Base-by-base conservation (phyloP, 1,140 invertebrate genomes). In the Drosophila persimilis region DNA sequence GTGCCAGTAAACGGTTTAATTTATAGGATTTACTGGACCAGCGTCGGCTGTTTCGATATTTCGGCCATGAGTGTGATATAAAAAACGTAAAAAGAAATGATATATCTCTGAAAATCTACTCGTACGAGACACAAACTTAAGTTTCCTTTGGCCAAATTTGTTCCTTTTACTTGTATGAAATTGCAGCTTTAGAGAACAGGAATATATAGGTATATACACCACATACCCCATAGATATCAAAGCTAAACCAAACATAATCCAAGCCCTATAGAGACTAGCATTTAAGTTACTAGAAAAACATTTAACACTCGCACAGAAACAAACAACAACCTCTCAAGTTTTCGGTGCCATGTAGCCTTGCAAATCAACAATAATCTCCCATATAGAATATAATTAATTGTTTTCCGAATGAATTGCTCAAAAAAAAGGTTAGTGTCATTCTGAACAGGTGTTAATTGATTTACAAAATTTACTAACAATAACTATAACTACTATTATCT, bases 101-200 rank as follows among this genome's bases (percentile, higher is more conserved):
- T 53, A 58, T 76, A 70, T 43, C 43, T 62, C 45, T 58, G 50
- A 71, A 71, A 63, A 63, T 62, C 61, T 54, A 70, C 66, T 48
- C 7, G 61, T 72, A 66, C 8, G 24, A 74, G 57, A 75, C 79
- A 73, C 55, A 71, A 39, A 13, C 35, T 78, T 88, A 81, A 76
- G 77, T 86, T 85, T 88, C 74, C 83, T 83, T 76, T 86, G 69
- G 64, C 78, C 71, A 81, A 83, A 76, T 76, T 76, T 86, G 83
- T 86, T 86, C 83, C 83, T 86, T 86, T 83, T 48, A 74, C 56
- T 59, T 52, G 74, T 69, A 73, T 69, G 59, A 55, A 73, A 81
- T 47, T 56, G 75, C 72, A 80, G 81, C 81, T 80, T 86, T 80
- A 84, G 67, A 73, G 43, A 67, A 71, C 57, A 45, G 41, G 46